Evolutionary conservation across 2,888 invertebrate species (phyloP).

Genomic region (Meloe dianella): DNA sequence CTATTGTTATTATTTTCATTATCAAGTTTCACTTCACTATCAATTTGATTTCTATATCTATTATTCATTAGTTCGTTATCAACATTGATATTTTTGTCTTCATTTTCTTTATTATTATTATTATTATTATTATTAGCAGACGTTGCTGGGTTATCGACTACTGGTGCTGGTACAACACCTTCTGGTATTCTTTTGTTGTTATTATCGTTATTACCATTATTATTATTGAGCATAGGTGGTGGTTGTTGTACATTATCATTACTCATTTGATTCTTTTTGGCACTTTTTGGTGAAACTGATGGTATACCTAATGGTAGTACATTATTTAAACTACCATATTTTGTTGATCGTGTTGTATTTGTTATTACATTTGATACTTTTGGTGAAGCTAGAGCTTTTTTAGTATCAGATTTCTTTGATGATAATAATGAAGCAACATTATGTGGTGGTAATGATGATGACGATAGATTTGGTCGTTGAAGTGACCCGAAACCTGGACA

Average conservation of each 20-base stretch:
- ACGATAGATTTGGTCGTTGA: conserved; percentile 29
- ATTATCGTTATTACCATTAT: no score
- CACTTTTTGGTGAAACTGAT: conserved; percentile 50
- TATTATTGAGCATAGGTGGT: no score
- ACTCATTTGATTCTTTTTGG: conserved; percentile 35
- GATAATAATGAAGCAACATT: conserved; percentile 9
- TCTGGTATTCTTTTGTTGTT: conserved; percentile 42
- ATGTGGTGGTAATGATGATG: conserved; percentile 7
- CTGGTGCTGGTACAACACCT: conserved; percentile 46
- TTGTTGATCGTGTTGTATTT: conserved; percentile 41
- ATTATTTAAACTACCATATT: conserved; percentile 44
- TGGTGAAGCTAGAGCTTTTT: background rate
- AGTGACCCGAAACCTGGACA: conserved; percentile 35
- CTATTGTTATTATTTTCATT: conserved; percentile 40
- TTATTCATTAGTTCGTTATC: conserved; percentile 52
- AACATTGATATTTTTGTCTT: conserved; percentile 39
- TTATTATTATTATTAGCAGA: conserved; percentile 19
- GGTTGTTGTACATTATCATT: no score
- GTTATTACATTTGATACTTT: background rate
- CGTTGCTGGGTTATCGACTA: background rate
- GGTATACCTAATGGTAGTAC: conserved; percentile 50
- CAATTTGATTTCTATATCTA: conserved; percentile 59
- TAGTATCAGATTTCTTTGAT: conserved; percentile 9
- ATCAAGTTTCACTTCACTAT: conserved; percentile 53
- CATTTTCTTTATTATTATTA: conserved; percentile 23